phyloP scores from a whole-genome alignment of 1,140 invertebrate genomes.

The Apis mellifera region Amel_HAv3.1 CM009931.2:11885001-11885500 shows the following conservation, averaged over 20 bases:
- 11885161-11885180: constrained; percentile 19
- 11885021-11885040: not conserved
- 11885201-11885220: constrained; percentile 30
- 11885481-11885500: constrained; percentile 51
- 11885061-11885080: not conserved
- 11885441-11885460: constrained; percentile 86
- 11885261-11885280: not conserved
- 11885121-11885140: constrained; percentile 18
- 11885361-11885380: constrained; percentile 90
- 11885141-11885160: not conserved
- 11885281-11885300: constrained; percentile 47
- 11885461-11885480: constrained; percentile 69
- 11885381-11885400: constrained; percentile 87
- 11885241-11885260: constrained; percentile 22
- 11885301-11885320: constrained; percentile 56
- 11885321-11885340: constrained; percentile 81
- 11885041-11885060: not conserved
- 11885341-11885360: constrained; percentile 88
- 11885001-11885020: not conserved
- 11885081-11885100: not conserved
- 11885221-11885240: constrained; percentile 25
- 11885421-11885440: constrained; percentile 85
- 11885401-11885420: constrained; percentile 87
- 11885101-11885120: not conserved
- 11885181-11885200: not conserved